Conservation (phyloP, 1,140 invertebrate species). For the Cyphomyrmex costatus region DNA sequence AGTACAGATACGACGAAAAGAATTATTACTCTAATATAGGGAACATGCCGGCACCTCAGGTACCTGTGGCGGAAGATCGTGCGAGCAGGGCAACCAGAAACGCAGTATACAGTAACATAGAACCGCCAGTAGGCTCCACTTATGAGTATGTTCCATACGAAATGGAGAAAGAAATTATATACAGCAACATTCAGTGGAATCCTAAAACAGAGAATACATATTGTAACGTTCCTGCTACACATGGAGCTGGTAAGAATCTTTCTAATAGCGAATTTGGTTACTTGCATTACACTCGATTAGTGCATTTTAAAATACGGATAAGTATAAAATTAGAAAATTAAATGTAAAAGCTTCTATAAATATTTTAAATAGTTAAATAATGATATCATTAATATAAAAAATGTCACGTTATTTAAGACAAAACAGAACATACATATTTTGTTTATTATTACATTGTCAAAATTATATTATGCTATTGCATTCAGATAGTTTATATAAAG, state of each 20-base stretch:
- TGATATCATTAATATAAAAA: too few species aligned
- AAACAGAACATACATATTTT: too few species aligned
- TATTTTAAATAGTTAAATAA: too few species aligned
- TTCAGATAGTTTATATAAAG: too few species aligned
- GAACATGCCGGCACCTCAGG: constrained; percentile 80
- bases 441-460: too few species aligned
- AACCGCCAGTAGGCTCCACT: constrained; percentile 78
- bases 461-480: too few species aligned
- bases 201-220: constrained; percentile 85
- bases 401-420: too few species aligned
- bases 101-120: constrained; percentile 85
- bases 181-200: constrained; percentile 86
- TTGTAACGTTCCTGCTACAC: constrained; percentile 83
- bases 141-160: constrained; percentile 70
- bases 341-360: too few species aligned
- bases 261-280: neutral
- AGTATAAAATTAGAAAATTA: too few species aligned
- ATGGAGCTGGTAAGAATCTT: constrained; percentile 76
- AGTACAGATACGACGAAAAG: constrained; percentile 82
- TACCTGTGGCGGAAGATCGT: constrained; percentile 77
- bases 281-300: too few species aligned
- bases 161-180: constrained; percentile 85
- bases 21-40: constrained; percentile 85
- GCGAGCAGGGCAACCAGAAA: constrained; percentile 77
- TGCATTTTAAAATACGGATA: too few species aligned